Evolutionary conservation across 1,140 invertebrate genomes (phyloP).

Genomic region (Heliothis subflexa): DNA sequence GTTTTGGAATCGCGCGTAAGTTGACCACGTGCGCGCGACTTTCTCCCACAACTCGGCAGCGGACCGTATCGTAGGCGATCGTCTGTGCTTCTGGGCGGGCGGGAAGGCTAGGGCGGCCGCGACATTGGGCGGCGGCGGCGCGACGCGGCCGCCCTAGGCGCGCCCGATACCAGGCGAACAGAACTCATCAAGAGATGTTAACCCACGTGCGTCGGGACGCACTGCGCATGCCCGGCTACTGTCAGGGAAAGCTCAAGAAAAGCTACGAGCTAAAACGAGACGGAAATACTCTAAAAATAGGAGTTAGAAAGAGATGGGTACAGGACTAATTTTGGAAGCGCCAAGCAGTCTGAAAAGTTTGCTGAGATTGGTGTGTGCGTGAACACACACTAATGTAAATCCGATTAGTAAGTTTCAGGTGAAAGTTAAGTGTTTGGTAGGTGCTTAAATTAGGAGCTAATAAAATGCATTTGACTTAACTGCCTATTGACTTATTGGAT

Average conservation of each 20-base stretch:
- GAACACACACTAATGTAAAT: constrained; percentile 50
- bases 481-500: constrained; percentile 13
- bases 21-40: constrained; percentile 67
- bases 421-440: constrained; percentile 23
- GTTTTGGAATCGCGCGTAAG: constrained; percentile 59
- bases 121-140: constrained; percentile 77
- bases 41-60: constrained; percentile 60
- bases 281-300: constrained; percentile 70
- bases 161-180: constrained; percentile 79
- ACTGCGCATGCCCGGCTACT: constrained; percentile 75
- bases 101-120: constrained; percentile 71
- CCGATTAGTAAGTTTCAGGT: constrained; percentile 49
- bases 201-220: constrained; percentile 74
- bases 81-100: constrained; percentile 78
- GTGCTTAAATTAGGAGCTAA: constrained; percentile 17
- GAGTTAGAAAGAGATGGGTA: constrained; percentile 66
- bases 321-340: constrained; percentile 79
- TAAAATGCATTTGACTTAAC: background rate
- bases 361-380: constrained; percentile 53
- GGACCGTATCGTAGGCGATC: constrained; percentile 76
- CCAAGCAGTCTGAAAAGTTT: constrained; percentile 82
- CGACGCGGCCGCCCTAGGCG: constrained; percentile 82
- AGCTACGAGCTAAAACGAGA: constrained; percentile 65
- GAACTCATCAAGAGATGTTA: constrained; percentile 60
- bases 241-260: constrained; percentile 70